These are phyloP conservation scores for Epirrhoe alternata DNA, from an alignment of 2,888 invertebrate genomes.

Conservation along the genomic window DNA sequence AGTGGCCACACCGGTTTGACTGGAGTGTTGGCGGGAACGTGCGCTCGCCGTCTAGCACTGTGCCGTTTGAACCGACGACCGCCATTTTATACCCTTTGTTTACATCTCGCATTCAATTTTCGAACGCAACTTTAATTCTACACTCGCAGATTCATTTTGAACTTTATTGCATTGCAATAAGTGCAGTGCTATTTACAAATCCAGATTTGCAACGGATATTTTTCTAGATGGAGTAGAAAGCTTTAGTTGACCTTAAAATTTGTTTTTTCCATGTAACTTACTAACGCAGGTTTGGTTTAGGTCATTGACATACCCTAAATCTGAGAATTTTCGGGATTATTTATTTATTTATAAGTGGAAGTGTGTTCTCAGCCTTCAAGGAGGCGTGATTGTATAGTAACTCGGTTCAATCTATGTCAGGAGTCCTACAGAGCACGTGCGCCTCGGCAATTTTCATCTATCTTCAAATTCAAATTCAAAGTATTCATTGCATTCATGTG, in stretches of 20 bases:
- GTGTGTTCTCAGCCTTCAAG: no score
- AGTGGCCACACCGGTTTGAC: conserved; percentile 67
- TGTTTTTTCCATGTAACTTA: conserved; percentile 24
- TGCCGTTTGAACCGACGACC: conserved; percentile 21
- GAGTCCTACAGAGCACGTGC: no score
- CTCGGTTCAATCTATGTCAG: no score
- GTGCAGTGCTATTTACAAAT: not conserved
- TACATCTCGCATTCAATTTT: conserved; percentile 47
- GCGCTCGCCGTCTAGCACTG: conserved; percentile 57
- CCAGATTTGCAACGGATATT: conserved; percentile 21
- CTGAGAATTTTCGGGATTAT: not conserved
- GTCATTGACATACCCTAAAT: conserved; percentile 17
- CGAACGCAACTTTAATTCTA: conserved; percentile 1
- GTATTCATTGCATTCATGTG: no score
- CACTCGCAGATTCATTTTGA: conserved; percentile 9
- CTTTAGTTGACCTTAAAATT: conserved; percentile 28
- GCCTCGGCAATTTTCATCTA: no score
- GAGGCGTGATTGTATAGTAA: no score
- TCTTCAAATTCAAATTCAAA: no score
- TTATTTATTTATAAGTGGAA: no score
- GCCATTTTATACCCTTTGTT: conserved; percentile 58
- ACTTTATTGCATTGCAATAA: conserved; percentile 3
- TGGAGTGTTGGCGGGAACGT: conserved; percentile 64
- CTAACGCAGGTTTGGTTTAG: conserved; percentile 23
- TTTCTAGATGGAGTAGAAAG: conserved; percentile 17